Percentiles rank a stretch among this genome's conserved stretches.
These are phyloP conservation scores for Drosophila nigricruria DNA, from an alignment of 2,888 invertebrate genomes.

Conservation along the genomic window DNA sequence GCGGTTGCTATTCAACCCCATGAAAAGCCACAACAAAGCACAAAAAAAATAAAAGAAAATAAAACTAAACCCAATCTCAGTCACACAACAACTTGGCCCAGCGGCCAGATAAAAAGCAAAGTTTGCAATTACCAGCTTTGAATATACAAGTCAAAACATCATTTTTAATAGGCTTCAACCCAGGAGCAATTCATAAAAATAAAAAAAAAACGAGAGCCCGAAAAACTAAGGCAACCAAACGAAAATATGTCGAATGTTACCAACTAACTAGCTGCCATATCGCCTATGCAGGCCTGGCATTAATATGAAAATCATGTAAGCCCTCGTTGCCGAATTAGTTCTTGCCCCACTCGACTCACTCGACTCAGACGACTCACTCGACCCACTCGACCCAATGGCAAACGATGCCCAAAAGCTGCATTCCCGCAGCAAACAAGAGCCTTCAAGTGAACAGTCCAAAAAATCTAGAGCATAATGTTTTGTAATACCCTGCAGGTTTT, in stretches of 20 bases:
- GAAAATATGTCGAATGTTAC: conserved; percentile 26
- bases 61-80: too few species aligned
- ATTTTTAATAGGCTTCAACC: conserved; percentile 42
- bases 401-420: conserved; percentile 24
- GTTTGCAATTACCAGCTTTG: conserved; percentile 29
- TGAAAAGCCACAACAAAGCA: background rate
- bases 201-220: background rate
- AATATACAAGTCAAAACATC: conserved; percentile 30
- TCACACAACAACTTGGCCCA: conserved; percentile 20
- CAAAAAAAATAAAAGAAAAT: too few species aligned
- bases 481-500: conserved; percentile 24
- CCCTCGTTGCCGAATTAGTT: conserved; percentile 59
- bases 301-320: conserved; percentile 59
- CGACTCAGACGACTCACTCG: background rate
- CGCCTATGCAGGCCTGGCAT: conserved; percentile 35
- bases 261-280: conserved; percentile 44
- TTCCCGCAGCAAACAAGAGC: conserved; percentile 29
- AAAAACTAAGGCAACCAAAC: background rate
- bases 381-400: background rate
- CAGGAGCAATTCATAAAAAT: conserved; percentile 35
- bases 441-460: conserved; percentile 39
- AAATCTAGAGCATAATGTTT: conserved; percentile 28
- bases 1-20: conserved; percentile 14
- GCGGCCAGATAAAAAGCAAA: conserved; percentile 45
- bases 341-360: background rate